Percentiles rank a stretch among this genome's conserved stretches.
Conservation (phyloP, 2,113 vertebrate genomes). For the Thamnaconus septentrionalis region DNA sequence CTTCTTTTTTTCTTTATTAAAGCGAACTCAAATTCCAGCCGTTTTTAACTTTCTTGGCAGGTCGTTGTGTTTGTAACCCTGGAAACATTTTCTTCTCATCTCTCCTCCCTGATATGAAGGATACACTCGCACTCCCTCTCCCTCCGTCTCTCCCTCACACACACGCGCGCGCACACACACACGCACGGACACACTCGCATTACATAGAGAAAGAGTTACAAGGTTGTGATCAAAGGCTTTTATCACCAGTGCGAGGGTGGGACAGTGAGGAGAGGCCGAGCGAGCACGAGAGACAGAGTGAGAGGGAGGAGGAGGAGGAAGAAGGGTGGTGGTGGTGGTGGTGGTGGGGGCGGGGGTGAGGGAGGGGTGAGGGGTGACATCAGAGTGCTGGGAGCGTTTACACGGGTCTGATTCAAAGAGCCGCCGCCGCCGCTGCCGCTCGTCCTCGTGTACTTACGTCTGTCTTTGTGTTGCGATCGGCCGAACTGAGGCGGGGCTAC, state of each 20-base stretch:
- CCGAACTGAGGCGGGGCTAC: conserved; percentile 93
- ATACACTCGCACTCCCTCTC: conserved; percentile 36
- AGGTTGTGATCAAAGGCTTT: conserved; percentile 64
- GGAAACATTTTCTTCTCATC: conserved; percentile 7
- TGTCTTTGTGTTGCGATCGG: conserved; percentile 95
- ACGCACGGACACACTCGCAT: conserved; percentile 30
- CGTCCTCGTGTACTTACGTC: conserved; percentile 89
- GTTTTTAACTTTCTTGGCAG: conserved; percentile 33
- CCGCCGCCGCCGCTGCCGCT: conserved; percentile 4
- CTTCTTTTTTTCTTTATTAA: conserved; percentile 23
- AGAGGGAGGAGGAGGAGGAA: background rate
- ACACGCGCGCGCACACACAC: conserved; percentile 64
- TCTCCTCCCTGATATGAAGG: conserved; percentile 59
- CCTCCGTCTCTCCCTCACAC: conserved; percentile 14
- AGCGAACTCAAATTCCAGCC: too few species aligned
- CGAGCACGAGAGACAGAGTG: conserved; percentile 20
- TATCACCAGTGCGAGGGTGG: conserved; percentile 59
- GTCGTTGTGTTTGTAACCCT: conserved; percentile 24
- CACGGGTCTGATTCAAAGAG: background rate
- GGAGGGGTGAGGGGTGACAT: background rate
- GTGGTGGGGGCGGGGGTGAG: background rate
- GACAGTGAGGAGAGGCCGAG: conserved; percentile 32
- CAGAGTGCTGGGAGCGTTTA: background rate
- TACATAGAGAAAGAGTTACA: conserved; percentile 34
- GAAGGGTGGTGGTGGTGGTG: background rate